A percentile compares a stretch with the other conserved stretches of the same genome.
These are phyloP conservation scores for Netelia virgata DNA, from an alignment of 2,888 invertebrate genomes.

Conservation along the genomic window DNA sequence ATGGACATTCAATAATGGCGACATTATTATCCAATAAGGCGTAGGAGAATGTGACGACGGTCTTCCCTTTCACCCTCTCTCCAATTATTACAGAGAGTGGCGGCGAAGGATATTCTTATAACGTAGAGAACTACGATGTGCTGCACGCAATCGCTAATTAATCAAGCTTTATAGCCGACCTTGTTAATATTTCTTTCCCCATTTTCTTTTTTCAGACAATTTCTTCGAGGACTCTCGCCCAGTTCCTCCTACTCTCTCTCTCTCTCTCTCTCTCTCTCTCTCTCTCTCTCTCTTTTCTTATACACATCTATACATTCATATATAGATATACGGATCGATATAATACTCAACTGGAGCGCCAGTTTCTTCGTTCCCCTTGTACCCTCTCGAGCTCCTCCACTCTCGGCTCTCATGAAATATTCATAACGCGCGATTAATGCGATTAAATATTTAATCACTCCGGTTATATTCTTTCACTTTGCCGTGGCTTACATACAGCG, in stretches of 20 bases:
- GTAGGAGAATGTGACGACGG: too few relatives aligned
- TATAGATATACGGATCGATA: not conserved
- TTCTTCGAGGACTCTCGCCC: conserved; percentile 36
- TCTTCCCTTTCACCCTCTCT: too few relatives aligned
- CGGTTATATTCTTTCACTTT: conserved; percentile 71
- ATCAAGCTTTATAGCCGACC: conserved; percentile 74
- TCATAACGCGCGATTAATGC: conserved; percentile 72
- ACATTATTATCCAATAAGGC: too few relatives aligned
- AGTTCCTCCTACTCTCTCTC: conserved; percentile 16
- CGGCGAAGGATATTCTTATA: not conserved
- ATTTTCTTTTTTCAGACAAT: conserved; percentile 28
- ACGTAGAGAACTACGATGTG: conserved; percentile 15
- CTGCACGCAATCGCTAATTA: conserved; percentile 76
- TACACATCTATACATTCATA: not conserved
- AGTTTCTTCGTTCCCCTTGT: conserved; percentile 20
- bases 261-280: too few relatives aligned
- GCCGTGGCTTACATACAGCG: conserved; percentile 24
- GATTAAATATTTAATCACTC: conserved; percentile 74
- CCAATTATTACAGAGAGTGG: too few relatives aligned
- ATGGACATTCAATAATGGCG: too few relatives aligned
- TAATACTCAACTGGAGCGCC: conserved; percentile 42
- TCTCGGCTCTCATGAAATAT: conserved; percentile 72
- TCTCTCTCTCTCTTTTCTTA: not conserved
- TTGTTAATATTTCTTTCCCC: conserved; percentile 27
- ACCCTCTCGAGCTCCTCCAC: conserved; percentile 45